phyloP scores from a whole-genome alignment of 2,113 vertebrate species.

The Butorides virescens region DNA sequence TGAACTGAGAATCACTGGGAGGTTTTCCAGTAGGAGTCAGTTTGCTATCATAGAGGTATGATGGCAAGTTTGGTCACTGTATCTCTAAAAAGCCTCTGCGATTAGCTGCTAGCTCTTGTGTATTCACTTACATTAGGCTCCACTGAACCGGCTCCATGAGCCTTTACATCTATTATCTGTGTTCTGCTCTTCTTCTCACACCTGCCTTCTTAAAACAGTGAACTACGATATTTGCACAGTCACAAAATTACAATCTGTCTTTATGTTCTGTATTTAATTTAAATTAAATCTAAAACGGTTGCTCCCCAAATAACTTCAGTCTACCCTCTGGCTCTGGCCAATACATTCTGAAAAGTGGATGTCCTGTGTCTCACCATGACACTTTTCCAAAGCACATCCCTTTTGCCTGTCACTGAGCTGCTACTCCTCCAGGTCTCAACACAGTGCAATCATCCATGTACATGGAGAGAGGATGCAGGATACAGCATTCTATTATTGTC shows the following conservation, averaged over 20 bases:
- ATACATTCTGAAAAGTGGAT: not conserved
- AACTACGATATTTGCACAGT: not conserved
- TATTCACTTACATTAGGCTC: not conserved
- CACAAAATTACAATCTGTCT: not conserved
- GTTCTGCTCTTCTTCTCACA: not conserved
- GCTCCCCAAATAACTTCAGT: not conserved
- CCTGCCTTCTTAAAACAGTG: not conserved
- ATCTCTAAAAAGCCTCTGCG: not conserved
- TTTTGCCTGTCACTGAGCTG: not conserved
- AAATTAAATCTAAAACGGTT: not conserved
- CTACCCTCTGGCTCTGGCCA: not conserved
- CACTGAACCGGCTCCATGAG: not conserved
- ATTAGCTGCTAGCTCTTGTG: not conserved
- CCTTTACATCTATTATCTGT: not conserved
- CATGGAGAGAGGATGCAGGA: not conserved
- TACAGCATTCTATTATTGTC: not conserved
- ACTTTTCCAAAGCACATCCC: not conserved
- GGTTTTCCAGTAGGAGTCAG: not conserved
- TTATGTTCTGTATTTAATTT: not conserved
- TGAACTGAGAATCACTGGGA: not conserved
- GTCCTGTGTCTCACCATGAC: not conserved
- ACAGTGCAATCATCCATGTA: not conserved
- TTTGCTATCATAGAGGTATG: not conserved
- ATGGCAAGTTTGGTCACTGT: not conserved
- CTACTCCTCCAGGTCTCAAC: not conserved